Percentiles rank a stretch among this genome's conserved stretches.
Evolutionary conservation across 92 coral and sea anemone species (phyloP).

Genomic region (Umimayanthus chanpuru): DNA sequence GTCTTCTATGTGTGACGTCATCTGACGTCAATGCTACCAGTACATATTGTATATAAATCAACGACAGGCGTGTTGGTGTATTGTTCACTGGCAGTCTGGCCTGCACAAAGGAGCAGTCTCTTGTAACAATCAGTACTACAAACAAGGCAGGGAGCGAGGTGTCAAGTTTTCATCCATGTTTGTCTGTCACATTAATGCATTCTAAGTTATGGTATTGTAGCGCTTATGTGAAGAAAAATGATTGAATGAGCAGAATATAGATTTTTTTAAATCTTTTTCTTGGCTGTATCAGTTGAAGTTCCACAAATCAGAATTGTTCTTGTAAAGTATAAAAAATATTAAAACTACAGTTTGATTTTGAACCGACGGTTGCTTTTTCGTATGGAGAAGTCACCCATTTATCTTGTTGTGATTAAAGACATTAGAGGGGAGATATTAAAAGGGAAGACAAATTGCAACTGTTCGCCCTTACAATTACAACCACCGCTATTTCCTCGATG

Average conservation of each 20-base stretch:
- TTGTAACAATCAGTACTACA: not conserved
- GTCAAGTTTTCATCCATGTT: not conserved
- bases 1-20: conserved; percentile 84
- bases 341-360: not conserved
- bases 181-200: not conserved
- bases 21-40: not conserved
- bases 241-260: not conserved
- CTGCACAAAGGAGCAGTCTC: not conserved
- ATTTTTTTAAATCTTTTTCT: not conserved
- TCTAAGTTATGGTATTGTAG: not conserved
- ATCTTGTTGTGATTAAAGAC: too few relatives aligned
- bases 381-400: too few relatives aligned
- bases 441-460: too few relatives aligned
- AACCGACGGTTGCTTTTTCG: not conserved
- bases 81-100: not conserved
- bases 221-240: not conserved
- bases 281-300: not conserved
- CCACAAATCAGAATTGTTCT: not conserved
- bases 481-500: too few relatives aligned
- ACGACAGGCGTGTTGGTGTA: not conserved
- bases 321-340: not conserved
- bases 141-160: not conserved
- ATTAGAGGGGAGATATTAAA: too few relatives aligned
- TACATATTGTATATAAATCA: conserved; percentile 35
- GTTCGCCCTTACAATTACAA: too few relatives aligned